Base-by-base conservation (phyloP, 1,140 invertebrate genomes). In the Heterodera carotae region DNA sequence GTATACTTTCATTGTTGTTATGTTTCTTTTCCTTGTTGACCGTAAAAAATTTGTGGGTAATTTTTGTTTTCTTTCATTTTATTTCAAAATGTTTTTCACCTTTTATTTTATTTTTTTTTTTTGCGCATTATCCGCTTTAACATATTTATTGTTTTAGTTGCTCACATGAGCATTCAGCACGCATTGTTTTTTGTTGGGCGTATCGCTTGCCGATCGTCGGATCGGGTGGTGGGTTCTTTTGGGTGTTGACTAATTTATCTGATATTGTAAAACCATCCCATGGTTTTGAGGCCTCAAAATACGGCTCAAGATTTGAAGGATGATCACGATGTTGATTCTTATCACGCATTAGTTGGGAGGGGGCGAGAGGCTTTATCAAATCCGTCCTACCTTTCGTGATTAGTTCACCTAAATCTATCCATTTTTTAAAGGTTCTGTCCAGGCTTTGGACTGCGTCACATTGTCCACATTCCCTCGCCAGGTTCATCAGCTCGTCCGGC, bases 21-120 rank as follows among this genome's bases (percentile, higher is more conserved):
- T 10, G 7, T 62, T 62, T 62, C 8, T 62, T 8, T 62, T 62
- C 60, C 10, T 8, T 62, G 60, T 62, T 62, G n/a, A 25, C 18
- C 29, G 22, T 62, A 62, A 62, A 62, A 15, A 25, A 62, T 8
- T 31, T 62, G 2, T 62, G 60, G n/a, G 22, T 8, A 62, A 2
- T 66, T 29, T 66, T 66, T 2, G 29, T 31, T 25, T 34, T 66
- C 10, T 31, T 53, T 27, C 33, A 31, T 39, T 75, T 75, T 69
- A 2, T 27, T 8, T 74, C 18, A 53, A 80, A 79, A 77, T 29
- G 31, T 29, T 53, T 31, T 80, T 66, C 18, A 75, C 31, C 29
- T 69, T 81, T 29, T 66, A 25, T 1, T 31, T 12, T 66, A 66
- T 33, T 66, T 66, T 31, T 66, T 66, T 22, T 66, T 25, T 27